Evolutionary conservation across 2,797 vertebrate species (phyloP).

Genomic region (Darevskia nairensis): DNA sequence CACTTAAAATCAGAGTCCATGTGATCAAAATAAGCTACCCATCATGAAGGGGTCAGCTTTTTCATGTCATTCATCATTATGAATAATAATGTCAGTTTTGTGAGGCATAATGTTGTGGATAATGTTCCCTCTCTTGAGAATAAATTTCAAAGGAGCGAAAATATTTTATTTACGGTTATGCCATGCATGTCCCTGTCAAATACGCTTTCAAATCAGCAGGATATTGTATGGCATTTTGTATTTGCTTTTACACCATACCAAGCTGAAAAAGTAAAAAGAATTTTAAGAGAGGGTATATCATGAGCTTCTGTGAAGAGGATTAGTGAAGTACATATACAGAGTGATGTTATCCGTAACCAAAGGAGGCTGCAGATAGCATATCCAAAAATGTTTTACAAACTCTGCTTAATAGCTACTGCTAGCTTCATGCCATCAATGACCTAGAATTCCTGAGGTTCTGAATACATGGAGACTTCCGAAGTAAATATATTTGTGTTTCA

Average conservation of each 20-base stretch:
- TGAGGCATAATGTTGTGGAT: background rate
- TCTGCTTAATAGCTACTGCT: background rate
- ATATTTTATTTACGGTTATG: background rate
- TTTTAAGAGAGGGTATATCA: background rate
- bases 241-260: background rate
- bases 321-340: background rate
- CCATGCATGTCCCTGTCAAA: background rate
- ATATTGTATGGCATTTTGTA: background rate
- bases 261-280: background rate
- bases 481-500: background rate
- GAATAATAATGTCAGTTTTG: background rate
- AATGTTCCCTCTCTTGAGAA: background rate
- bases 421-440: background rate
- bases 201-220: background rate
- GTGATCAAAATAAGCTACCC: background rate
- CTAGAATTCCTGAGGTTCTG: background rate
- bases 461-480: background rate
- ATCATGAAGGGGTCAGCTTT: background rate
- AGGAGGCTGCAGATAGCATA: background rate
- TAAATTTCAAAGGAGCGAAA: background rate
- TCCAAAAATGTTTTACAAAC: background rate
- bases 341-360: background rate
- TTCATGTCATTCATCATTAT: background rate
- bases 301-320: background rate
- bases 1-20: background rate